Base-by-base conservation (phyloP, 2,888 invertebrate genomes). In the Stenolophus ochropezus region DNA sequence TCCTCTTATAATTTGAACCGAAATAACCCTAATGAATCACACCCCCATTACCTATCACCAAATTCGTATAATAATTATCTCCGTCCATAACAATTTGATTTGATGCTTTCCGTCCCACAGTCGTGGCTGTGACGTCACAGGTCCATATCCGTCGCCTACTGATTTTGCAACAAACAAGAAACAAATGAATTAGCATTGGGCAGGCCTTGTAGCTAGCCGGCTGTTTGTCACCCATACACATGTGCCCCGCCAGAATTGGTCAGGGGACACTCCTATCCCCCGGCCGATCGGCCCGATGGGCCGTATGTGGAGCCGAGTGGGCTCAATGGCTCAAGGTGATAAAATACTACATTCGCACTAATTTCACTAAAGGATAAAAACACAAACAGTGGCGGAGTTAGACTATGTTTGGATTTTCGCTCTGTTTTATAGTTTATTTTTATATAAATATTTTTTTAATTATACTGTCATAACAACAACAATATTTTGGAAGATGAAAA, bases 151-250 rank as follows among this genome's bases (percentile, higher is more conserved):
- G 1, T 42, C 33, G 33, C 33, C 33, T 42, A 42, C 33, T 42
- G 33, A 42, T 42, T 42, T 42, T 42, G 33, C 33, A 61, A 58
- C 58, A 42, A 77, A 58, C 61, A 58, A 21, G 56, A 58, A 61
- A 77, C 58, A 77, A 58, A 77, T 56, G 51, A 56, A 77, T 61
- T 56, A 42, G 51, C 51, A 42, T 42, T 42, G 33, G 14, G 51
- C 51, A 16, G 14, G 61, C 61, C 61, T 61, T 61, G 25, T 61
- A 61, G 23, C 23, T 61, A 61, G 23, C 61, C 23, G 25, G 25
- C 14, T 61, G 61, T 61, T 61, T 77, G 77, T 77, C 33, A 42
- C 33, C 6, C 11, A 42, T 42, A 42, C 33, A 42, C 33, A 42
- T 4, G 33, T 42, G 11, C 4, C 33, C 33, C 33, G 33, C 33